Evolutionary conservation across 2,888 invertebrate genomes (phyloP).

Genomic region (Parnassius mnemosyne): DNA sequence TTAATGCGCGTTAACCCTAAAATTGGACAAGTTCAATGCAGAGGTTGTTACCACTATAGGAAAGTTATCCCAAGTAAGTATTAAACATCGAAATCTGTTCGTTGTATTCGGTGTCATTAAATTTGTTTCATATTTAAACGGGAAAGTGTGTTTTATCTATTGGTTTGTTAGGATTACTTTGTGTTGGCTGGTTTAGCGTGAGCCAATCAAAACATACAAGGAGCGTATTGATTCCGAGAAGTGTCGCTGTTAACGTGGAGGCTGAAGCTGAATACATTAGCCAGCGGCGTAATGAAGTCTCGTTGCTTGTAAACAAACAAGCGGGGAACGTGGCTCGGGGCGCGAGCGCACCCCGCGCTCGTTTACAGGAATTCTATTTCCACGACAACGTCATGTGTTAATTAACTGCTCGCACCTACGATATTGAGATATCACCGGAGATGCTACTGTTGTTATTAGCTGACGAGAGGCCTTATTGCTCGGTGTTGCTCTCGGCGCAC

Average conservation of each 20-base stretch:
- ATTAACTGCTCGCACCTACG: conserved; percentile 78
- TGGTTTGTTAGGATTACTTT: conserved; percentile 52
- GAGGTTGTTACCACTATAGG: conserved; percentile 78
- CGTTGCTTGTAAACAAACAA: conserved; percentile 80
- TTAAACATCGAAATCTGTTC: conserved; percentile 79
- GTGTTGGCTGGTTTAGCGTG: conserved; percentile 48
- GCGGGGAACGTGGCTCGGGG: conserved; percentile 44
- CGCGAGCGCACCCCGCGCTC: conserved; percentile 68
- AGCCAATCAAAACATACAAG: conserved; percentile 81
- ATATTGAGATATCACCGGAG: conserved; percentile 76
- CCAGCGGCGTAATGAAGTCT: conserved; percentile 80
- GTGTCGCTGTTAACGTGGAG: conserved; percentile 81
- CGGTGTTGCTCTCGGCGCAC: conserved; percentile 46
- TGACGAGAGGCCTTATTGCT: conserved; percentile 73
- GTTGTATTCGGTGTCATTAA: conserved; percentile 78
- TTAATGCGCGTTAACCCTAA: conserved; percentile 77
- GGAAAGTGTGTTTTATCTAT: conserved; percentile 61
- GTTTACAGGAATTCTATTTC: conserved; percentile 78
- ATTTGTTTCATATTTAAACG: conserved; percentile 44
- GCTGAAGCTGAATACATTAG: conserved; percentile 81
- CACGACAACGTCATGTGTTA: conserved; percentile 79
- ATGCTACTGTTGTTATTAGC: conserved; percentile 77
- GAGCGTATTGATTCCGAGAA: conserved; percentile 81
- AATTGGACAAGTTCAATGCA: conserved; percentile 80
- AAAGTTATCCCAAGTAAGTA: conserved; percentile 76